Base-by-base conservation (phyloP, 2,113 vertebrate genomes). In the Hucho hucho region DNA sequence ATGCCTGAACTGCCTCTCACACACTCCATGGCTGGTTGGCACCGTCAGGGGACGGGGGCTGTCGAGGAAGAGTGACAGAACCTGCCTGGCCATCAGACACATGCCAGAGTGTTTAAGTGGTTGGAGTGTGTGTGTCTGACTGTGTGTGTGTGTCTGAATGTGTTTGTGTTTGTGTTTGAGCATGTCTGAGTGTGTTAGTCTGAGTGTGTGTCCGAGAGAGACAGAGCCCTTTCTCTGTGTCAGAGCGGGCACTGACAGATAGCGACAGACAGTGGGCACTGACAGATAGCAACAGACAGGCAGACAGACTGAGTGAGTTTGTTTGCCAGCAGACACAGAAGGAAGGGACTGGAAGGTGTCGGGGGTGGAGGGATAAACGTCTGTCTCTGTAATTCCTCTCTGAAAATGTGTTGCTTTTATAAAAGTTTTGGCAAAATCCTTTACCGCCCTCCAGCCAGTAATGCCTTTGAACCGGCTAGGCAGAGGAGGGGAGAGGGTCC, bases 331-430 rank as follows among this genome's bases (percentile, higher is more conserved):
- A 7, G 20, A 61, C 37, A 7, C 20, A 61, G 72, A 76, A 72
- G 78, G 82, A 77, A 80, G 24, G 73, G 75, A 70, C 69, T 56
- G 69, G 79, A 81, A 83, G 73, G 80, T 85, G 83, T 83, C 76
- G 77, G 88, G 82, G 70, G 64, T 0, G 78, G 81, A 53, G 49
- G 49, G 49, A 85, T 86, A 83, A 87, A 84, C 76, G 81, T 73
- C 71, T 25, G 70, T 82, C 84, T 82, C 72, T 75, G 6, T 83
- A 89, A 89, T 83, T 83, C 83, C 79, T 79, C 18, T 0, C 78
- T 74, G n/a, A 64, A 73, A 85, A 80, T 81, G 69, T 72, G 79
- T 67, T 47, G 67, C 67, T 69, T 47, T 69, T 47, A 69, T 78
- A 81, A 24, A 53, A 53, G 64, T 86, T 75, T 61, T 77, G 73